Evolutionary conservation across 2,797 vertebrate genomes (phyloP).

Genomic region (Aldrovandia affinis): DNA sequence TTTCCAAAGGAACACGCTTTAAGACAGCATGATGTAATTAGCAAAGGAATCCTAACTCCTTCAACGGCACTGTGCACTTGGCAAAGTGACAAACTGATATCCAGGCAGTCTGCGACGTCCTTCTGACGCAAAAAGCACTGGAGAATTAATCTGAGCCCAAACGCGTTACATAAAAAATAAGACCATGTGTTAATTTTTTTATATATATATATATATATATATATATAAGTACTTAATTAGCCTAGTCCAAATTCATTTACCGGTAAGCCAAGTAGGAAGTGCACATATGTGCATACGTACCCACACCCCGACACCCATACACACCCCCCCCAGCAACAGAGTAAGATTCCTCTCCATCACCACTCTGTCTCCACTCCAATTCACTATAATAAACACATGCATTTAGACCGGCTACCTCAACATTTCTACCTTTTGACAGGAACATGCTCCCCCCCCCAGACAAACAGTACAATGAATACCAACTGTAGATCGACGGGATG

Average conservation of each 20-base stretch:
- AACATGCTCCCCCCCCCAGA: background rate
- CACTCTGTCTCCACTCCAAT: too few species aligned
- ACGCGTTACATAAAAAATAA: background rate
- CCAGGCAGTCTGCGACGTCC: background rate
- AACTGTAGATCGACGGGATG: background rate
- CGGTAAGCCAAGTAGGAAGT: background rate
- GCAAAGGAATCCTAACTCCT: background rate
- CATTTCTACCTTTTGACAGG: background rate
- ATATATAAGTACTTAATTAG: too few species aligned
- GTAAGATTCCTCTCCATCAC: too few species aligned
- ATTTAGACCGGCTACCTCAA: too few species aligned
- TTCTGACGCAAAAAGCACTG: background rate
- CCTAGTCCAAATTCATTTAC: background rate
- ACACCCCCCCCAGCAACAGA: too few species aligned
- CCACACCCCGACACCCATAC: too few species aligned
- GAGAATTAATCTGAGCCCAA: background rate
- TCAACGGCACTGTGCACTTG: background rate
- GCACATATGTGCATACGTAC: too few species aligned
- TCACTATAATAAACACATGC: too few species aligned
- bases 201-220: too few species aligned
- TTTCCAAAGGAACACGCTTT: constrained; percentile 27
- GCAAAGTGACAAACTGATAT: constrained; percentile 16
- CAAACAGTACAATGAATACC: background rate
- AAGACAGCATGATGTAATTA: background rate
- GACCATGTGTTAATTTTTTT: background rate